Evolutionary conservation across 2,797 vertebrate genomes (phyloP), one percentile per base, ranked within the genome.

Genomic region (Gila robusta): DNA sequence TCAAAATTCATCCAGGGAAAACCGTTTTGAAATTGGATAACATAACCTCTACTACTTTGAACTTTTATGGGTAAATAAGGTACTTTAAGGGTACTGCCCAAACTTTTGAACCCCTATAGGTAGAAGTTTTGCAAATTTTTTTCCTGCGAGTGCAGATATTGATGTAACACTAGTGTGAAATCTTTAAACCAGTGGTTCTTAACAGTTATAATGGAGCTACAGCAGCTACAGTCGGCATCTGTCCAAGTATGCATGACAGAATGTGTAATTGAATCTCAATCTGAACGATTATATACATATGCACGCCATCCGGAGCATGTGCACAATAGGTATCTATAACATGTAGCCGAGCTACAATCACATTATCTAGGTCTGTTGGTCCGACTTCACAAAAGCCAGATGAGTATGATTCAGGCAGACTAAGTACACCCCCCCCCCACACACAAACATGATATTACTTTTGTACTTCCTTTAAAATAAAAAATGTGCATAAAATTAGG

Each of bases 111-210:
- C 14, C 14, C 14, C 62, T 64, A 32, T 4, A 32, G 0, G 12
- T 11, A 59, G 9, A n/a, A n/a, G n/a, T 32, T 66, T 32, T 66
- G 28, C 12, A 2, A 1, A 2, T 64, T 0, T 6, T 64, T 14
- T 26, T 26, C 5, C 23, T 32, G 26, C 16, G 26, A 16, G 26
- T 21, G 17, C 12, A n/a, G 11, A 37, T 69, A 32, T 32, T 66
- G 28, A 69, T 70, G 21, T 26, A 23, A 37, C 44, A 19, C 16
- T 54, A 44, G 7, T 12, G 28, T 17, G 1, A 39, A 52, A 76
- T 52, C 54, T 62, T 83, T 64, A 64, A 79, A 64, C 56, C 39
- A 79, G 56, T 28, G n/a, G n/a, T 64, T 79, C 37, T 79, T 37
- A 41, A 26, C 32, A 62, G 54, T 11, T 79, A 79, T 28, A 62